Conservation (phyloP, 2,797 vertebrate species). For the Cottoperca gobio region DNA sequence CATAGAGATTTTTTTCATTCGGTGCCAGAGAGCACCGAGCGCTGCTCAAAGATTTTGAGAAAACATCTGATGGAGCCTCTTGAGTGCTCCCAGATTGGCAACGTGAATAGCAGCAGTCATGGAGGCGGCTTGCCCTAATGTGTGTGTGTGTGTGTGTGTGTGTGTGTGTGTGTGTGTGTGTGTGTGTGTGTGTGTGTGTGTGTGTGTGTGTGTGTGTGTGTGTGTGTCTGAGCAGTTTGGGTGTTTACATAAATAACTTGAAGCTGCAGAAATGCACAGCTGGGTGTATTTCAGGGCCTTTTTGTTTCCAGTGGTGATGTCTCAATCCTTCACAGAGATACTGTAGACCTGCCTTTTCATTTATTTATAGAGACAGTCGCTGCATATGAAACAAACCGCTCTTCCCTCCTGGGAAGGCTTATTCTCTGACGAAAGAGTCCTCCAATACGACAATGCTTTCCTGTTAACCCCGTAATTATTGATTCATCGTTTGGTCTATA, state of each 20-base stretch:
- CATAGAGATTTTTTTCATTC: conserved; percentile 72
- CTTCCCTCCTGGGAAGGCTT: conserved; percentile 23
- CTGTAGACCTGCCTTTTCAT: conserved; percentile 57
- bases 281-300: conserved; percentile 62
- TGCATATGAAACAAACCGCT: conserved; percentile 53
- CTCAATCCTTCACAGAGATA: conserved; percentile 56
- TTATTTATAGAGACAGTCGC: conserved; percentile 65
- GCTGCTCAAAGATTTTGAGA: conserved; percentile 73
- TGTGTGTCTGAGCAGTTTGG: conserved; percentile 42
- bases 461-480: too few relatives aligned
- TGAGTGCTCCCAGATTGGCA: conserved; percentile 81
- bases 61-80: conserved; percentile 80
- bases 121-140: conserved; percentile 66
- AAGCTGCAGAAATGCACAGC: conserved; percentile 62
- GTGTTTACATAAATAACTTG: conserved; percentile 72
- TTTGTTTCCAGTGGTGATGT: conserved; percentile 48
- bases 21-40: conserved; percentile 71
- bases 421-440: conserved; percentile 28
- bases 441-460: too few relatives aligned
- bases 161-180: conserved; percentile 17
- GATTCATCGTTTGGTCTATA: too few relatives aligned
- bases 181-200: conserved; percentile 1
- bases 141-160: conserved; percentile 47
- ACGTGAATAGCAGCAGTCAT: conserved; percentile 82
- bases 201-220: conserved; percentile 18